Conservation (phyloP, 2,797 vertebrate genomes). For the Peromyscus aztecus region DNA sequence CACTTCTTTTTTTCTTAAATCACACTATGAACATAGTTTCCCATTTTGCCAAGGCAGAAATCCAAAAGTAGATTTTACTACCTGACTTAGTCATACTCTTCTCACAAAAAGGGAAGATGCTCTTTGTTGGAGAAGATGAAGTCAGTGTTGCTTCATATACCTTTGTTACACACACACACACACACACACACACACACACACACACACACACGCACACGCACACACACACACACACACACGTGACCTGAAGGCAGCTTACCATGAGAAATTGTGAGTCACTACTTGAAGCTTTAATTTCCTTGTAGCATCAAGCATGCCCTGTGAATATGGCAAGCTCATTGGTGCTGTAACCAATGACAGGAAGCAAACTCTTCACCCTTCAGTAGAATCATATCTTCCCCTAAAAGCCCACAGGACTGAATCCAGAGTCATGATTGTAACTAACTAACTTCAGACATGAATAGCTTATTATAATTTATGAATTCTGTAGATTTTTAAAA, state of each 20-base stretch:
- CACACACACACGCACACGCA: too few species aligned
- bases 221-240: too few species aligned
- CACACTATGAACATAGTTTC: not conserved
- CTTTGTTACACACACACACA: accelerated
- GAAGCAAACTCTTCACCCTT: not conserved
- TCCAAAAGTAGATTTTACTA: not conserved
- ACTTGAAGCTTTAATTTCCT: not conserved
- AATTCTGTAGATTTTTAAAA: not conserved
- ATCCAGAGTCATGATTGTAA: not conserved
- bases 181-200: not conserved
- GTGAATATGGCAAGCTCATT: not conserved
- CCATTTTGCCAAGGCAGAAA: not conserved
- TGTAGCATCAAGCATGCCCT: not conserved
- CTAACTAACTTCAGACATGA: not conserved
- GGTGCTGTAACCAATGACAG: not conserved
- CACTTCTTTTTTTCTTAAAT: not conserved
- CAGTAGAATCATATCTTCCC: not conserved
- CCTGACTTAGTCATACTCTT: not conserved
- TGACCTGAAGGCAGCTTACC: not conserved
- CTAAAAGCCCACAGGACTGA: not conserved
- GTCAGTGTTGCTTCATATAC: not conserved
- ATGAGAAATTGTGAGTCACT: not conserved
- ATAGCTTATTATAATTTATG: not conserved
- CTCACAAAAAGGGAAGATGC: not conserved
- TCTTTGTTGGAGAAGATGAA: not conserved